A percentile compares a stretch with the other conserved stretches of the same genome.
These are phyloP conservation scores for Nezara viridula DNA, from an alignment of 2,888 invertebrate species.

Conservation along the genomic window DNA sequence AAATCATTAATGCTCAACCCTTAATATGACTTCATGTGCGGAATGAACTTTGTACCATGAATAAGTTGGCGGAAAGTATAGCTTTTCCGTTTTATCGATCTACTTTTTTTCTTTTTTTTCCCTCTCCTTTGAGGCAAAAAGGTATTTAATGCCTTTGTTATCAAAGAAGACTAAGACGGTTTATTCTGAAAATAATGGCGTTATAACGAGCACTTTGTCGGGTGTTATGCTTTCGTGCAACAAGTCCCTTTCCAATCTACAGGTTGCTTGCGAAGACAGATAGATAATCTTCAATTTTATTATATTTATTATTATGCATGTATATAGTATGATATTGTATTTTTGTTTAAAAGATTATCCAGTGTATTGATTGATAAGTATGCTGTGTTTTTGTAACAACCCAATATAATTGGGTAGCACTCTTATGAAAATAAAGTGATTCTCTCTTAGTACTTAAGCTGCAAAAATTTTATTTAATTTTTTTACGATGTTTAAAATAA, in stretches of 20 bases:
- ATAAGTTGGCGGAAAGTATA: neutral
- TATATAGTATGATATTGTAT: too few species aligned
- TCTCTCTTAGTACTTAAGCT: too few species aligned
- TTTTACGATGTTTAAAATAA: too few species aligned
- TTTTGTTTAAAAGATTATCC: too few species aligned
- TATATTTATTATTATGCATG: neutral
- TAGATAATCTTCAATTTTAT: neutral
- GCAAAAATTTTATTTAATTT: too few species aligned
- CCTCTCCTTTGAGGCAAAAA: neutral
- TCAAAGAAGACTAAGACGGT: neutral
- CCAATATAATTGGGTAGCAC: too few species aligned
- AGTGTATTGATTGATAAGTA: too few species aligned
- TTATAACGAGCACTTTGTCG: neutral
- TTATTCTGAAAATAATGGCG: neutral
- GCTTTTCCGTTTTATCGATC: neutral
- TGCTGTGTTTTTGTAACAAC: too few species aligned
- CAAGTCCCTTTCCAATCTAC: constrained; percentile 9
- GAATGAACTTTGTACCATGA: too few species aligned
- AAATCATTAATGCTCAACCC: too few species aligned
- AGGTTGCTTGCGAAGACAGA: neutral
- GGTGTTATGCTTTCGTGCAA: constrained; percentile 14
- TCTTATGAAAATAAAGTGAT: too few species aligned
- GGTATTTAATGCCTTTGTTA: neutral
- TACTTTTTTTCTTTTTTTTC: neutral
- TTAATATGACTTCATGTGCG: too few species aligned